phyloP scores from a whole-genome alignment of 1,140 invertebrate species.

The Melanaphis sacchari region DNA sequence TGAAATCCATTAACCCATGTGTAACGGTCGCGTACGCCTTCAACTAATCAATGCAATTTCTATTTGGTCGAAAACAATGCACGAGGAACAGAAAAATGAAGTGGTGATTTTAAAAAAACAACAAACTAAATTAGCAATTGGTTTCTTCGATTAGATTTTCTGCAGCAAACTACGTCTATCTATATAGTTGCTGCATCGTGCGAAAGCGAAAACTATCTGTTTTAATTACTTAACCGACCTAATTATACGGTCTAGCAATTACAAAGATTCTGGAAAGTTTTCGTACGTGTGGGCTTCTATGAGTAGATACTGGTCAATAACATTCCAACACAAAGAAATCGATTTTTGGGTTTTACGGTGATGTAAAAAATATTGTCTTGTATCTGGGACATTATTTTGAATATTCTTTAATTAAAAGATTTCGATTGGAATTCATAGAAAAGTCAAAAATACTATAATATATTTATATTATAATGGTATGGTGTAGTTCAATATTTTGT shows the following conservation, averaged over 20 bases:
- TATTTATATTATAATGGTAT: not conserved
- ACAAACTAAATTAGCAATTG: slow-evolving; percentile 9
- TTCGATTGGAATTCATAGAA: not conserved
- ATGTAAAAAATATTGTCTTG: not conserved
- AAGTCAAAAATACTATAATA: not conserved
- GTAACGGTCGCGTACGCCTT: slow-evolving; percentile 29
- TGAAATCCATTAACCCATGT: slow-evolving; percentile 18
- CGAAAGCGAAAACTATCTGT: slow-evolving; percentile 40
- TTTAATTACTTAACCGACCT: slow-evolving; percentile 44
- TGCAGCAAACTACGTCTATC: not conserved
- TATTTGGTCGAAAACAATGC: slow-evolving; percentile 36
- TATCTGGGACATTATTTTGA: not conserved
- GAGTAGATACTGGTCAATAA: not conserved
- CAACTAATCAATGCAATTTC: not conserved
- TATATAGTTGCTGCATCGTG: not conserved
- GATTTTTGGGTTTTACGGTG: not conserved
- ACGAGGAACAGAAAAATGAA: not conserved
- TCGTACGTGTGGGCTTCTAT: not conserved
- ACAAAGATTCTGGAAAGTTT: slow-evolving; percentile 20
- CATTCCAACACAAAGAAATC: not conserved
- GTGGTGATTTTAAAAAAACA: not conserved
- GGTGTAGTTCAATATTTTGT: too few relatives aligned
- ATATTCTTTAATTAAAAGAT: not conserved
- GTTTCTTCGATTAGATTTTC: not conserved
- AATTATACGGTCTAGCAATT: slow-evolving; percentile 36